A percentile compares a stretch with the other conserved stretches of the same genome.
Conservation (phyloP, 2,888 invertebrate species). For the Ametastegia equiseti region DNA sequence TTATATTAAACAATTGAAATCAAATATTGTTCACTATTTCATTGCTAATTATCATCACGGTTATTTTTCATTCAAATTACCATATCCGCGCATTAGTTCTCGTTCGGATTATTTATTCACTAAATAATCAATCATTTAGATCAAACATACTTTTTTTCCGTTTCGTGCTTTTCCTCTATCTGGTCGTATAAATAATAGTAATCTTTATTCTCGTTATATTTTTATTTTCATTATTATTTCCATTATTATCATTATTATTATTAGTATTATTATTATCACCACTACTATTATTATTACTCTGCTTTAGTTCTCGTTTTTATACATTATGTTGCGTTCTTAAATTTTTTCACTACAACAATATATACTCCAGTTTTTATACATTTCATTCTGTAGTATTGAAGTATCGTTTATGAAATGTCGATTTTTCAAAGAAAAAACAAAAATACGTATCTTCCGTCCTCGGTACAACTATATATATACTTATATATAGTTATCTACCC, state of each 20-base stretch:
- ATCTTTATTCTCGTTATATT: too few species aligned
- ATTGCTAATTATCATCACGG: background rate
- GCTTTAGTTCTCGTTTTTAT: background rate
- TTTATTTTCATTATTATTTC: too few species aligned
- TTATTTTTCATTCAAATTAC: too few species aligned
- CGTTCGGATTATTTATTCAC: background rate
- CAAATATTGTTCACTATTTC: background rate
- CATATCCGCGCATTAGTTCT: too few species aligned
- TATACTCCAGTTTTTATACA: too few species aligned
- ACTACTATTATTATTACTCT: background rate
- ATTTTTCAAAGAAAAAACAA: conserved; percentile 9
- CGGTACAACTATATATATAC: background rate
- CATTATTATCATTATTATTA: background rate
- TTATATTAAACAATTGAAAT: background rate
- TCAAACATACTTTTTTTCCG: background rate
- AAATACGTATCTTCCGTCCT: background rate
- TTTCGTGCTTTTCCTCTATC: background rate
- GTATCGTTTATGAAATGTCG: background rate
- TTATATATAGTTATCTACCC: conserved; percentile 41
- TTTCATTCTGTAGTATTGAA: conserved; percentile 2
- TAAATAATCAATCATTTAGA: background rate
- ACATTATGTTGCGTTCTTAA: background rate
- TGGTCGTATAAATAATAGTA: background rate
- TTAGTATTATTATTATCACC: background rate
- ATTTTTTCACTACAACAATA: background rate